A percentile compares a stretch with the other conserved stretches of the same genome.
Evolutionary conservation across 2,888 invertebrate genomes (phyloP).

Genomic region (Ormyrus thymus): DNA sequence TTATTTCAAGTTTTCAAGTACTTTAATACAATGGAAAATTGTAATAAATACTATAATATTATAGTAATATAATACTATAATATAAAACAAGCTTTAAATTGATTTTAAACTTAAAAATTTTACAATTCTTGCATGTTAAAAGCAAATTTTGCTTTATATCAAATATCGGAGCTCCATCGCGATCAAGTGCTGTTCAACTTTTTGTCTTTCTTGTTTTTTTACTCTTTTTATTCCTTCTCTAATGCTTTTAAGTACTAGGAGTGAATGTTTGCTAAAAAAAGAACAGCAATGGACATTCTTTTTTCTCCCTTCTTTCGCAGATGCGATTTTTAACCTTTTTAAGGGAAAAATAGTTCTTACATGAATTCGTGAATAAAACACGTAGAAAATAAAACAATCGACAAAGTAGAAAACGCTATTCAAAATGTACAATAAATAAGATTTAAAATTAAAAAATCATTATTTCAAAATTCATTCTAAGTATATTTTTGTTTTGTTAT

Average conservation of each 20-base stretch:
- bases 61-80: not conserved
- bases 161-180: constrained; percentile 7
- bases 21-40: too few species aligned
- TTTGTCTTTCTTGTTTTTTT: constrained; percentile 37
- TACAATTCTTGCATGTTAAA: constrained; percentile 16
- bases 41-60: too few species aligned
- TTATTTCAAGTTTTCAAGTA: too few species aligned
- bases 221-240: constrained; percentile 10
- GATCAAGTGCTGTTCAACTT: constrained; percentile 37
- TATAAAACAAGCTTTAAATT: not conserved
- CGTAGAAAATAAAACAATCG: constrained; percentile 40
- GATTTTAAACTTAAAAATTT: not conserved
- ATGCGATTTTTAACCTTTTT: constrained; percentile 32
- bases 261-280: constrained; percentile 44
- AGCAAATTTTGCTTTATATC: constrained; percentile 30
- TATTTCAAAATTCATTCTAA: constrained; percentile 38
- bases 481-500: constrained; percentile 31
- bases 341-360: not conserved
- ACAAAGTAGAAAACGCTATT: constrained; percentile 19
- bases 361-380: constrained; percentile 3
- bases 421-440: constrained; percentile 54
- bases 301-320: constrained; percentile 32
- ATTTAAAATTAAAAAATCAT: constrained; percentile 46
- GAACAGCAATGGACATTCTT: constrained; percentile 29
- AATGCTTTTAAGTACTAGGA: constrained; percentile 50